A percentile compares a stretch with the other conserved stretches of the same genome.
Conservation (phyloP, 1,140 invertebrate species). For the Drosophila santomea region DNA sequence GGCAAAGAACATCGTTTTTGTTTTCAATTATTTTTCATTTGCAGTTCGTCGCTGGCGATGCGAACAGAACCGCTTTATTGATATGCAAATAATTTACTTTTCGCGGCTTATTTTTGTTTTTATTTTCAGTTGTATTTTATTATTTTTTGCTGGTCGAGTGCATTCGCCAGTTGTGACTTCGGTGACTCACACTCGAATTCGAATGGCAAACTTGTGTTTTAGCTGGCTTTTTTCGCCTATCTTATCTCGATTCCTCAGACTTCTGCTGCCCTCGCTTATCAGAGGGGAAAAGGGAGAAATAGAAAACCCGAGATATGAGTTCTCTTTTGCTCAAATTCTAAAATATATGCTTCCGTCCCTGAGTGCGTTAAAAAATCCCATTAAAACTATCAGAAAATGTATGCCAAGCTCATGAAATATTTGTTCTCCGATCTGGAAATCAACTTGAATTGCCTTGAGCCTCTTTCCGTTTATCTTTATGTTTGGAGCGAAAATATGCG, state of each 20-base stretch:
- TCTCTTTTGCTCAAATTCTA: neutral
- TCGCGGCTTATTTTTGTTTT: neutral
- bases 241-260: constrained; percentile 44
- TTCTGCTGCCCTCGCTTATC: constrained; percentile 23
- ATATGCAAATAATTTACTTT: constrained; percentile 54
- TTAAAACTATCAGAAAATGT: constrained; percentile 8
- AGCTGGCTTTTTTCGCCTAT: constrained; percentile 35
- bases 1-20: constrained; percentile 19
- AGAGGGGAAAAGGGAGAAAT: constrained; percentile 18
- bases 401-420: constrained; percentile 42
- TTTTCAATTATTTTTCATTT: constrained; percentile 43
- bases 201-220: constrained; percentile 27
- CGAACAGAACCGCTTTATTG: constrained; percentile 36
- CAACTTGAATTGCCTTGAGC: constrained; percentile 30
- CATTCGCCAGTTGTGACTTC: constrained; percentile 40
- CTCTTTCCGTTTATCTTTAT: constrained; percentile 14
- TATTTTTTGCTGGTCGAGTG: constrained; percentile 27
- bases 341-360: constrained; percentile 22
- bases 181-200: constrained; percentile 30
- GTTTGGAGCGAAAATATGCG: constrained; percentile 30
- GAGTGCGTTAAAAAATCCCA: neutral
- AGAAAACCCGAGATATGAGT: constrained; percentile 36
- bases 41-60: constrained; percentile 32
- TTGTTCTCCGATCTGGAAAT: constrained; percentile 16
- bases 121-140: neutral